phyloP scores from a whole-genome alignment of 1,140 invertebrate species.

The Pseudomyrmex pallidus region DNA sequence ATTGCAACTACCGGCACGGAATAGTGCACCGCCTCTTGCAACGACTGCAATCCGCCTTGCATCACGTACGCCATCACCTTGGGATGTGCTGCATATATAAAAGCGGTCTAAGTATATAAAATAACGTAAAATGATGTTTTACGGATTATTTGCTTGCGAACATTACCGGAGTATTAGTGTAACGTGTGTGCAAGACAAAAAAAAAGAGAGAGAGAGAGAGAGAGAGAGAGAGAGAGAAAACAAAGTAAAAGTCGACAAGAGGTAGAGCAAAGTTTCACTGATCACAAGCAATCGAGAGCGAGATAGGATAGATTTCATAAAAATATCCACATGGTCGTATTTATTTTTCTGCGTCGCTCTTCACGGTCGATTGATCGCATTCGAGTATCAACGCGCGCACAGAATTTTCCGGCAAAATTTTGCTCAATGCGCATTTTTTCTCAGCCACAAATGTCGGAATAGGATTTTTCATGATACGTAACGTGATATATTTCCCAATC shows the following conservation, averaged over 20 bases:
- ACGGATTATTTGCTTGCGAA: slow-evolving; percentile 39
- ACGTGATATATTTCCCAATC: slow-evolving; percentile 15
- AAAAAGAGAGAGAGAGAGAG: background rate
- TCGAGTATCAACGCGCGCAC: slow-evolving; percentile 31
- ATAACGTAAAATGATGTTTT: slow-evolving; percentile 29
- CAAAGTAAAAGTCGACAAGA: background rate
- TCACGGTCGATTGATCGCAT: slow-evolving; percentile 37
- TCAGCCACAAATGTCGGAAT: background rate
- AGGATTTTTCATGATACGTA: slow-evolving; percentile 24
- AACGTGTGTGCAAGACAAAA: background rate
- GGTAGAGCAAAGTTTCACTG: background rate
- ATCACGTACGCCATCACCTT: slow-evolving; percentile 86
- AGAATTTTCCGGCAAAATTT: slow-evolving; percentile 21
- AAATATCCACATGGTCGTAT: slow-evolving; percentile 42
- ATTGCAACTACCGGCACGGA: slow-evolving; percentile 86
- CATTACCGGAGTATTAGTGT: background rate
- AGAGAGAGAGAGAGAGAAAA: background rate
- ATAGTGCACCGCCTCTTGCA: slow-evolving; percentile 86
- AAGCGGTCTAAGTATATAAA: slow-evolving; percentile 58
- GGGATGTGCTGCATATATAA: slow-evolving; percentile 83
- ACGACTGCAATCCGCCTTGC: slow-evolving; percentile 87
- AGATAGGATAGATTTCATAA: slow-evolving; percentile 42
- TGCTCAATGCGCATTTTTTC: slow-evolving; percentile 32
- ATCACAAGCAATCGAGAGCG: slow-evolving; percentile 26
- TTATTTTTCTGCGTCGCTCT: slow-evolving; percentile 38